Conservation (phyloP, 2,888 invertebrate species). For the Tetragonula carbonaria region DNA sequence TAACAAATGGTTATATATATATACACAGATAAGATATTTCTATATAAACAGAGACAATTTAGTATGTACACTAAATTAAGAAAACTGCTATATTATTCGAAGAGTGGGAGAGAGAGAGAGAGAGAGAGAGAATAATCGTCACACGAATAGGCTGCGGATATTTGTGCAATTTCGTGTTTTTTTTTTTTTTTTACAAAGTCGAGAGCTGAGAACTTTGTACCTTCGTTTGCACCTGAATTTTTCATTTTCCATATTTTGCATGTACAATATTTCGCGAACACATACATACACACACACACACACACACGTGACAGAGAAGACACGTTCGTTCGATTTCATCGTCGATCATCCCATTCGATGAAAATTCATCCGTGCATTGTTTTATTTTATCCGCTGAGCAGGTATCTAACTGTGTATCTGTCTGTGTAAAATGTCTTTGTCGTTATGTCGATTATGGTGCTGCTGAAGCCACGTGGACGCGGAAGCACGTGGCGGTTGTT, state of each 20-base stretch:
- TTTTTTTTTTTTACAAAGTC: neutral
- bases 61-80: slow-evolving; percentile 37
- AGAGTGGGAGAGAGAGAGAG: slow-evolving; percentile 8
- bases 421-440: slow-evolving; percentile 39
- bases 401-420: slow-evolving; percentile 4
- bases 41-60: slow-evolving; percentile 58
- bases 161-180: neutral
- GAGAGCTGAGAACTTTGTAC: neutral
- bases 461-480: slow-evolving; percentile 25
- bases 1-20: slow-evolving; percentile 64
- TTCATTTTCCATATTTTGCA: no score
- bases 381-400: slow-evolving; percentile 19
- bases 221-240: no score
- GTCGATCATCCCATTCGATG: slow-evolving; percentile 26
- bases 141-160: neutral
- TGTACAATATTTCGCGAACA: neutral
- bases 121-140: slow-evolving; percentile 1
- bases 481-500: slow-evolving; percentile 36
- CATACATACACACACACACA: neutral
- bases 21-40: slow-evolving; percentile 62
- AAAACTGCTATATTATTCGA: neutral
- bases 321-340: neutral
- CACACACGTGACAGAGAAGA: no score
- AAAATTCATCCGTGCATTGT: neutral
- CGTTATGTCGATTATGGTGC: slow-evolving; percentile 1